These are phyloP conservation scores for Scrobipalpa costella DNA, from an alignment of 2,888 invertebrate species.

Conservation along the genomic window DNA sequence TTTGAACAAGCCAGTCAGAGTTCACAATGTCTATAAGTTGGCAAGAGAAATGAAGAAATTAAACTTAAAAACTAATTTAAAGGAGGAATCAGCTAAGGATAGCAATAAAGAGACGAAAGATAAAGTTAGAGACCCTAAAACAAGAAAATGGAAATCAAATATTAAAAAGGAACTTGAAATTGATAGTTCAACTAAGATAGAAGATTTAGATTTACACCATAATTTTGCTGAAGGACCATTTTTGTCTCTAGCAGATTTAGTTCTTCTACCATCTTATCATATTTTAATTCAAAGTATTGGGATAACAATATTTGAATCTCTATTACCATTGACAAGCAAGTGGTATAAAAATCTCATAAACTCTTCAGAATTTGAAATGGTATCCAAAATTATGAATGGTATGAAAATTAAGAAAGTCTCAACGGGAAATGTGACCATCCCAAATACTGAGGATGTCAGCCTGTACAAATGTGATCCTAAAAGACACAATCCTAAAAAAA, in stretches of 20 bases:
- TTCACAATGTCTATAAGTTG: slow-evolving; percentile 92
- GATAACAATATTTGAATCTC: slow-evolving; percentile 47
- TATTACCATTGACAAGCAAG: slow-evolving; percentile 82
- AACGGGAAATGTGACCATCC: slow-evolving; percentile 56
- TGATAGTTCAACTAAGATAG: slow-evolving; percentile 70
- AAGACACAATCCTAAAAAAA: slow-evolving; percentile 86
- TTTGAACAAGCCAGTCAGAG: slow-evolving; percentile 89
- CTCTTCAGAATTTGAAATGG: slow-evolving; percentile 44
- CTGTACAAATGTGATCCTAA: slow-evolving; percentile 90
- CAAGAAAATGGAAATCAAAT: slow-evolving; percentile 76
- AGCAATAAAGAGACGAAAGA: slow-evolving; percentile 34
- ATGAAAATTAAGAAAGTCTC: slow-evolving; percentile 36
- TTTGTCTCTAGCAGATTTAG: slow-evolving; percentile 91
- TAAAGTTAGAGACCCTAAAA: slow-evolving; percentile 53
- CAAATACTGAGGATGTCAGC: slow-evolving; percentile 81
- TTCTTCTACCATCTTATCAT: slow-evolving; percentile 87
- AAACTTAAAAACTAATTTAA: slow-evolving; percentile 33
- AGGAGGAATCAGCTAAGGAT: background rate
- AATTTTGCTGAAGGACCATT: slow-evolving; percentile 91
- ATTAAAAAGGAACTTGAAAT: slow-evolving; percentile 61
- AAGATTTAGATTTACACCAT: slow-evolving; percentile 82
- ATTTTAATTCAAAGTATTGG: slow-evolving; percentile 79
- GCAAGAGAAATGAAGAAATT: slow-evolving; percentile 80
- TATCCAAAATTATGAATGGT: slow-evolving; percentile 39
- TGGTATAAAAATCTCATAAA: slow-evolving; percentile 80